Conservation (phyloP, 2,113 vertebrate genomes). For the Sinosuthora webbiana region DNA sequence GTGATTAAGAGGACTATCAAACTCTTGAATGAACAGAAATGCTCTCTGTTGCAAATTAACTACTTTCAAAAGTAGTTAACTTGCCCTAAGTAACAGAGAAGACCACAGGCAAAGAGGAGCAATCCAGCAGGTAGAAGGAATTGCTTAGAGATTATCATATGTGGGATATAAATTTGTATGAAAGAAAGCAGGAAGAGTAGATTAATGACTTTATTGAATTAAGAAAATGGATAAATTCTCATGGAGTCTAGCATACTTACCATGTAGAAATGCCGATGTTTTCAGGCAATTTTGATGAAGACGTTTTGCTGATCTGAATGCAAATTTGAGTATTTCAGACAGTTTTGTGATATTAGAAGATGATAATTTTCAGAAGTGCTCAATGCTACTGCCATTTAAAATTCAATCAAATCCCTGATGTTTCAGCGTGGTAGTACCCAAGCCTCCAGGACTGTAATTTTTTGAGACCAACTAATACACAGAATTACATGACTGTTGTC, state of each 20-base stretch:
- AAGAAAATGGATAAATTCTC: background rate
- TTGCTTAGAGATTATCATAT: background rate
- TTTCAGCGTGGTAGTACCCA: background rate
- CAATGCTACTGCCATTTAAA: background rate
- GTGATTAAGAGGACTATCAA: background rate
- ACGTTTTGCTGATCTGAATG: background rate
- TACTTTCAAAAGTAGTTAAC: background rate
- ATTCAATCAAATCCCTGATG: background rate
- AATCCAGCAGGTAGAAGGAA: background rate
- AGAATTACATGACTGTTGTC: background rate
- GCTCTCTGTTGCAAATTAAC: background rate
- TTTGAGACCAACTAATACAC: background rate
- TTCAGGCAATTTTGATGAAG: background rate
- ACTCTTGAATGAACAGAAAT: background rate
- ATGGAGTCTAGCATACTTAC: background rate
- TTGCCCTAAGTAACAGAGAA: background rate
- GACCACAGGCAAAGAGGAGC: background rate
- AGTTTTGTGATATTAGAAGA: background rate
- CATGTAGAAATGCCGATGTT: background rate
- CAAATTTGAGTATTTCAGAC: background rate
- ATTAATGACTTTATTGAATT: background rate
- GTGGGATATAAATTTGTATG: background rate
- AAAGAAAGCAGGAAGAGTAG: background rate
- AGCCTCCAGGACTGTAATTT: background rate
- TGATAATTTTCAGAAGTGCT: background rate